Evolutionary conservation across 1,140 invertebrate species (phyloP), one percentile per base, ranked within the genome.

Genomic region (Physella acuta): DNA sequence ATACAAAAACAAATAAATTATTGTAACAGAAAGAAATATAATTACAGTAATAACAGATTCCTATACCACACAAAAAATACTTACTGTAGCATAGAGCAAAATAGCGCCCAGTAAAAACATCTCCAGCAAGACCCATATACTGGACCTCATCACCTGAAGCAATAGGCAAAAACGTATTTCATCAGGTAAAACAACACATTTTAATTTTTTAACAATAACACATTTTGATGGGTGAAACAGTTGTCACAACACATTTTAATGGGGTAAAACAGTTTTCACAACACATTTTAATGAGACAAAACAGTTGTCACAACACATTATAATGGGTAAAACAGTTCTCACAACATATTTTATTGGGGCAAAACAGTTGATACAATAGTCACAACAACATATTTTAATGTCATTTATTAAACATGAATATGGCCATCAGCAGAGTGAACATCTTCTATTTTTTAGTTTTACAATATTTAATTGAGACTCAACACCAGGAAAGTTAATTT

Each of bases 51-150:
- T 49, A 49, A 49, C n/a, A 49, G n/a, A n/a, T n/a, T n/a, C n/a
- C n/a, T n/a, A n/a, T n/a, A n/a, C n/a, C n/a, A n/a, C n/a, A n/a
- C n/a, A n/a, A n/a, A n/a, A n/a, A n/a, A n/a, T 58, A 78, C 92
- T 90, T 88, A 94, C 93, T 79, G 93, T 92, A 71, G 89, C 88
- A 85, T 95, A 94, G 74, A 95, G 89, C 74, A 95, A 87, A 75
- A 93, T 87, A 72, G 93, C 91, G 76, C 94, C 94, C 28, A 94
- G 78, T 56, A 95, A 85, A 70, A 95, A 90, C 36, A 92, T 92
- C 86, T 96, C 93, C 79, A 95, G 85, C 67, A 95, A 89, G 37
- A 92, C 91, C 94, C 94, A 96, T 90, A 93, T 93, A 68, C 92
- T 90, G 72, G 89, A 89, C 28, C 91, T 91, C 77, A 93, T 92